phyloP scores from a whole-genome alignment of 1,140 invertebrate genomes.

The Rhopalosiphum maidis region DNA sequence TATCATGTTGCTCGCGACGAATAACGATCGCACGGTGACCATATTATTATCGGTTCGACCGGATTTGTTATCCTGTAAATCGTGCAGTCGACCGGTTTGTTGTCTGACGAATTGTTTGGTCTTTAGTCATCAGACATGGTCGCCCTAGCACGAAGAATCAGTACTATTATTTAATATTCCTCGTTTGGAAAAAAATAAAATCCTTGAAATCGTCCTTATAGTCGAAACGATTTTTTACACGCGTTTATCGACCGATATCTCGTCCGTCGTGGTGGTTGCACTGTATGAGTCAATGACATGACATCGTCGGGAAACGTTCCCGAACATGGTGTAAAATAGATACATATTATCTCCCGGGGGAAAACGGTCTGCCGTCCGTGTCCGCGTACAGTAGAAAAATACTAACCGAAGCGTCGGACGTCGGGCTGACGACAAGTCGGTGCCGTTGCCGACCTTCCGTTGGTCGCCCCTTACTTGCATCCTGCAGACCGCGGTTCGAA shows the following conservation, averaged over 20 bases:
- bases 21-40: neutral
- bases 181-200: neutral
- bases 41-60: neutral
- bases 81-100: too few relatives aligned
- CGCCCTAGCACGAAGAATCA: neutral
- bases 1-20: neutral
- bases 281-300: slow-evolving; percentile 37
- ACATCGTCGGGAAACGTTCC: neutral
- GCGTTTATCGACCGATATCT: neutral
- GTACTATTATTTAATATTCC: neutral
- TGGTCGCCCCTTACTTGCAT: too few relatives aligned
- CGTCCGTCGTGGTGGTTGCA: neutral
- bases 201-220: too few relatives aligned
- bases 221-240: neutral
- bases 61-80: neutral
- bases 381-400: too few relatives aligned
- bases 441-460: neutral
- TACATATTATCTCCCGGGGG: neutral
- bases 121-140: neutral
- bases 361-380: neutral
- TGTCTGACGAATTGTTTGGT: too few relatives aligned
- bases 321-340: neutral
- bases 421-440: neutral
- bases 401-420: neutral
- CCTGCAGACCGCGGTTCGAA: neutral